These are phyloP conservation scores for Pygmarrhopalites habei DNA, from an alignment of 1,140 invertebrate genomes.

Conservation along the genomic window DNA sequence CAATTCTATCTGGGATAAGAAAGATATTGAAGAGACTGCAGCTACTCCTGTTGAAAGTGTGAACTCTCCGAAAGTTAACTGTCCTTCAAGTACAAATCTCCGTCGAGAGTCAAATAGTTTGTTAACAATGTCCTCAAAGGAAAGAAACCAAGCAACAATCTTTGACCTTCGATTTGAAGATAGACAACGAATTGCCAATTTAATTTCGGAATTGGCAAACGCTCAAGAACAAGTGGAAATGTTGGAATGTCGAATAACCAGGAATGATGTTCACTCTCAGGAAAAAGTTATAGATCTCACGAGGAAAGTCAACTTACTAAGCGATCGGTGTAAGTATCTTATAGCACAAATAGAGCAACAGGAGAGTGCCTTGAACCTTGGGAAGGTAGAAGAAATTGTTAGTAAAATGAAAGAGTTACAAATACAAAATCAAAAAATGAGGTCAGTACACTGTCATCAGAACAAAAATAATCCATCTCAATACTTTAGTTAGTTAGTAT, in stretches of 20 bases:
- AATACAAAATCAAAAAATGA: background rate
- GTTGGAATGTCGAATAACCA: background rate
- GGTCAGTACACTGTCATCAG: too few relatives aligned
- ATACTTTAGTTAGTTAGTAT: too few relatives aligned
- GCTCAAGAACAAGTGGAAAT: slow-evolving; percentile 10
- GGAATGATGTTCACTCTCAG: background rate
- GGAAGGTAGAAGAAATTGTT: background rate
- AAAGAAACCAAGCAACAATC: background rate
- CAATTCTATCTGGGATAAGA: too few relatives aligned
- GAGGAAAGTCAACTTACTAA: slow-evolving; percentile 5
- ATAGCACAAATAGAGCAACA: too few relatives aligned
- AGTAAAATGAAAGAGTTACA: background rate
- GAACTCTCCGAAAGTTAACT: too few relatives aligned
- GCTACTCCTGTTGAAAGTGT: too few relatives aligned
- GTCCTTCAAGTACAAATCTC: too few relatives aligned
- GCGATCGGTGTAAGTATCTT: slow-evolving; percentile 7
- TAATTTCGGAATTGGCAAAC: slow-evolving; percentile 15
- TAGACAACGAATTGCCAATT: slow-evolving; percentile 15
- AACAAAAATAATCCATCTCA: too few relatives aligned
- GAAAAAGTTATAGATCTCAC: background rate
- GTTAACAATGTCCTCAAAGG: too few relatives aligned
- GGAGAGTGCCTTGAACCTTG: too few relatives aligned
- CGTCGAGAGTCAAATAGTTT: too few relatives aligned
- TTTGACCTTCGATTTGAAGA: slow-evolving; percentile 20
- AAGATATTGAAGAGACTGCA: too few relatives aligned